Base-by-base conservation (phyloP, 1,140 invertebrate genomes). In the Drosophila littoralis region DNA sequence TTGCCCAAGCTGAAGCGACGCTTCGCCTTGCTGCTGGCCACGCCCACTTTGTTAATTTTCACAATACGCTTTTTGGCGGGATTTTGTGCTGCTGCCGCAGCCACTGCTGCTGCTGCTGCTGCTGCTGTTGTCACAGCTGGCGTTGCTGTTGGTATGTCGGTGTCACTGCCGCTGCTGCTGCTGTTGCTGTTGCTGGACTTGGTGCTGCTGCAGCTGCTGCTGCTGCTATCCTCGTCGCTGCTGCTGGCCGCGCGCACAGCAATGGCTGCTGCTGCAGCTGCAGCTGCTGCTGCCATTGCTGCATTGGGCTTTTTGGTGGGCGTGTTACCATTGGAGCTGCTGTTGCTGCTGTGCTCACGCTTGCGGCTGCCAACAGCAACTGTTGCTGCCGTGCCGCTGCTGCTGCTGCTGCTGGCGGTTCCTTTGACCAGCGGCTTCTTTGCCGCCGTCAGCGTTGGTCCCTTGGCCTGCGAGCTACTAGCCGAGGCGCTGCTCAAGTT, bases 361-460 rank as follows among this genome's bases (percentile, higher is more conserved):
- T 91, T 75, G 3, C 76, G 73, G 59, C 71, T 77, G 15, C 45
- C 70, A n/a, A 45, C 64, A 60, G 48, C 54, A 12, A 42, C 61
- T 51, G 54, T 40, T n/a, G 61, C 33, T 28, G 57, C 22, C 81
- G 66, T 69, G 79, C 54, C 79, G 85, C 63, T 80, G 73, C 8
- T 33, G 70, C 42, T 48, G 71, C 13, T 38, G 58, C 38, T 42
- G 68, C 32, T 22, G 64, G 13, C 13, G 17, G 10, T 32, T 10
- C 12, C 22, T 58, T 79, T 91, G 52, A 22, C 65, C 43, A 91
- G 55, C 32, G 88, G 85, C 51, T 89, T 92, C 59, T 90, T 92
- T 61, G 82, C 90, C 6, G 82, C 82, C 42, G 80, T 92, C 69
- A 90, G 69, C 70, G 76, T 83, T 58, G 91, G 84, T 76, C 84